Base-by-base conservation (phyloP, 2,797 vertebrate genomes). In the Sebastolobus alascanus region DNA sequence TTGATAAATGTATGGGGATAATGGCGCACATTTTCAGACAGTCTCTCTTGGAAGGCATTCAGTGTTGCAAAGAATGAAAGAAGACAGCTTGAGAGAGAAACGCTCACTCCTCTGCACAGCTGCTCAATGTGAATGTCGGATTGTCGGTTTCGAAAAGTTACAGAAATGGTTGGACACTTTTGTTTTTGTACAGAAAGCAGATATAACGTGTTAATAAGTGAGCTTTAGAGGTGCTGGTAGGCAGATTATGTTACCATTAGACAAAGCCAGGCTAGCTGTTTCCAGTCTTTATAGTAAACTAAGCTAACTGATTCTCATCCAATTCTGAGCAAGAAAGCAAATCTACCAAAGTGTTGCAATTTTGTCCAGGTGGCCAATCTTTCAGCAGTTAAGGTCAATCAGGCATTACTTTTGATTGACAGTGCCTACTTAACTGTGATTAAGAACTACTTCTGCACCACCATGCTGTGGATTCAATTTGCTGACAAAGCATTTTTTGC, bases 401-500 rank as follows among this genome's bases (percentile, higher is more conserved):
- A 61, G 40, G 12, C 13, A 37, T 35, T 77, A 54, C 29, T 31
- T 72, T 27, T 67, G 11, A 50, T 52, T 25, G 31, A 33, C 4
- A 70, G 27, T 22, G 10, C 33, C 10, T 50, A 9, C 22, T 46
- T 35, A 40, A 25, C 1, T 67, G 20, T 74, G 60, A 40, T 25
- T 56, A 67, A 72, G 82, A 66, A 82, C 29, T 71, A 69, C 80
- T 83, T 75, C 63, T 59, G 35, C 31, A 46, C 18, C 25, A 20
- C 11, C 12, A 54, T 22, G 35, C 16, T 38, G 72, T 46, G 65
- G 4, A 69, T 85, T 33, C 37, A 73, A 27, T 73, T 59, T 81
- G 80, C 84, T 92, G 86, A 90, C 52, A 29, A 63, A 78, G 65
- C 66, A 65, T 70, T 43, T 69, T 29, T 29, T 52, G 11, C 16